Evolutionary conservation across 1,140 invertebrate genomes (phyloP), one percentile per base, ranked within the genome.

Genomic region (Caerostris darwini): DNA sequence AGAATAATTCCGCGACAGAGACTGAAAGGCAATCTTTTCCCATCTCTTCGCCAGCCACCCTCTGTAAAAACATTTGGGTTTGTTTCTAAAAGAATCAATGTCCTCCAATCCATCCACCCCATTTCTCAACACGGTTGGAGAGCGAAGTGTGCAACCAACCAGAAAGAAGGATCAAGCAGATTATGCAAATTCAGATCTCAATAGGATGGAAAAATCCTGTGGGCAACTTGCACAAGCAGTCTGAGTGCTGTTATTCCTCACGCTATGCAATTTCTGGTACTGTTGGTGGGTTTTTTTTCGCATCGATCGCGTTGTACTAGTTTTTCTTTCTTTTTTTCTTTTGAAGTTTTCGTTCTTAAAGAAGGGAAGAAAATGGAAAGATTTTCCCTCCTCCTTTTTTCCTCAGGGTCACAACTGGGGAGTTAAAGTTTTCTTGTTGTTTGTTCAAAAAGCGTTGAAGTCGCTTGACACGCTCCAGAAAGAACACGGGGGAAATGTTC

Each of bases 171-270:
- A 82, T 81, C 71, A 50, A 53, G 69, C 10, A 53, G 90, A 91
- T 91, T 91, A 91, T 91, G 90, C 90, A 91, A 91, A 91, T 91
- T 81, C 69, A 53, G 61, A 82, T 82, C 57, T 91, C 90, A 59
- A 90, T 56, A 90, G 88, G 61, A 90, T 10, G 67, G 88, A 71
- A 77, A 83, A 87, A 12, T 50, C 58, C 34, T 59, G 61, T 89
- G 85, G 50, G 50, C 50, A 56, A 59, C 64, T 69, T 58, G 58
- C 7, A 61, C 58, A 83, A 7, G 34, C 71, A 50, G 71, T 50
- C 34, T 53, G 71, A 77, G 71, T 53, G 34, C 34, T 34, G 34
- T 2, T 1, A 34, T 34, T 34, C 34, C 34, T 34, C 34, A 34
- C 34, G 34, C 34, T 10, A 8, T 61, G 85, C 19, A 34, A 61